Evolutionary conservation across 2,113 vertebrate species (phyloP), one percentile per base, ranked within the genome.

Genomic region (Narcine bancroftii): DNA sequence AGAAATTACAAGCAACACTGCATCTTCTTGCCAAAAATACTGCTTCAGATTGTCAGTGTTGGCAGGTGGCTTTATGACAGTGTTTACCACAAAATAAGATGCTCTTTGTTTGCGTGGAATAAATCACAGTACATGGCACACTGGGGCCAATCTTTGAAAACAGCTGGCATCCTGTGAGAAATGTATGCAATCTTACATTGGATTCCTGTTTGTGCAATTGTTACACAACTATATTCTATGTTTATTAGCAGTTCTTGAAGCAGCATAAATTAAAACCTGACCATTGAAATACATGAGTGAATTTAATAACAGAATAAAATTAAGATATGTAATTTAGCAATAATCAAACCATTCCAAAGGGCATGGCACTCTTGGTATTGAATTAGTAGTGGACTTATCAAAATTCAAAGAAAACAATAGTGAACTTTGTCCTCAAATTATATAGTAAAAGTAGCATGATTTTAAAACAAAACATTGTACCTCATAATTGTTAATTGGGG

Each of bases 51-150:
- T 42, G 47, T 69, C 89, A 42, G 89, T 91, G 63, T 65, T 47
- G 42, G 65, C 89, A 91, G 63, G 89, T 91, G 89, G 65, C 29
- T 39, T n/a, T n/a, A 29, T 17, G 42, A 65, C 3, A 11, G 65
- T 91, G 89, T 91, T 91, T 91, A 91, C 89, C 89, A 69, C 89
- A 91, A 69, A 91, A 91, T 47, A 91, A 71, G 42, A 91, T 47
- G 36, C 89, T 69, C 65, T 66, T 69, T 71, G 89, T 66, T 66
- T 91, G 89, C 89, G 47, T 71, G 89, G 89, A 69, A 69, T 24
- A 69, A 89, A 66, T 91, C 89, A 91, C 42, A 33, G 42, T 7
- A 91, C 65, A 66, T 17, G 89, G 63, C 89, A 69, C 65, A 69
- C 89, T 87, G 53, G 53, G 81, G 81, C 53, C 81, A 60, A 87